Conservation (phyloP, 2,888 invertebrate species). For the Orthosia gothica region DNA sequence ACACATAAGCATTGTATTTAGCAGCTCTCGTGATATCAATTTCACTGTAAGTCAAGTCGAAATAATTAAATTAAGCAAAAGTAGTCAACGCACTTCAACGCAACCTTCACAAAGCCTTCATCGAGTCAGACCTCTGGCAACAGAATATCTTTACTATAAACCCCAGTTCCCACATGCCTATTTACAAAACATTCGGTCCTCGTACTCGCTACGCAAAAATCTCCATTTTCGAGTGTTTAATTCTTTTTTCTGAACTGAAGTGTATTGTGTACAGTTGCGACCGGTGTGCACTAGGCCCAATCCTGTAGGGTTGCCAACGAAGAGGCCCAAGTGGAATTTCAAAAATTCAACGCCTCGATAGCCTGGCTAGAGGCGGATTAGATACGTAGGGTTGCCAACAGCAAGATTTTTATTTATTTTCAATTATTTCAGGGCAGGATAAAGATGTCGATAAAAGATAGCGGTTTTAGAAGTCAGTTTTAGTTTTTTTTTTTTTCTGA, state of each 20-base stretch:
- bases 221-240: constrained; percentile 53
- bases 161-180: constrained; percentile 25
- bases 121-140: constrained; percentile 10
- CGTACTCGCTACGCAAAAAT: constrained; percentile 33
- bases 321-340: constrained; percentile 78
- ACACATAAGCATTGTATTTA: not conserved
- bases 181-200: constrained; percentile 39
- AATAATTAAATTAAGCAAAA: not conserved
- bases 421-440: constrained; percentile 9
- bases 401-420: not conserved
- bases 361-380: constrained; percentile 74
- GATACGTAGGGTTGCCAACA: constrained; percentile 74
- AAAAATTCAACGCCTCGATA: constrained; percentile 84
- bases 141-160: constrained; percentile 24
- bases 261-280: constrained; percentile 51
- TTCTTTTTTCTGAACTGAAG: constrained; percentile 44
- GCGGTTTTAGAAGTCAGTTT: constrained; percentile 42
- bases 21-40: not conserved
- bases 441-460: constrained; percentile 22
- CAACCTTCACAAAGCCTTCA: not conserved
- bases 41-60: no score
- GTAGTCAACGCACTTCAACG: constrained; percentile 8
- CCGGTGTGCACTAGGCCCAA: constrained; percentile 55
- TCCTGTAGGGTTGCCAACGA: constrained; percentile 66
- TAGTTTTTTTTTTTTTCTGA: no score